phyloP scores from a whole-genome alignment of 2,797 vertebrate genomes.

The Adrianichthys oophorus region DNA sequence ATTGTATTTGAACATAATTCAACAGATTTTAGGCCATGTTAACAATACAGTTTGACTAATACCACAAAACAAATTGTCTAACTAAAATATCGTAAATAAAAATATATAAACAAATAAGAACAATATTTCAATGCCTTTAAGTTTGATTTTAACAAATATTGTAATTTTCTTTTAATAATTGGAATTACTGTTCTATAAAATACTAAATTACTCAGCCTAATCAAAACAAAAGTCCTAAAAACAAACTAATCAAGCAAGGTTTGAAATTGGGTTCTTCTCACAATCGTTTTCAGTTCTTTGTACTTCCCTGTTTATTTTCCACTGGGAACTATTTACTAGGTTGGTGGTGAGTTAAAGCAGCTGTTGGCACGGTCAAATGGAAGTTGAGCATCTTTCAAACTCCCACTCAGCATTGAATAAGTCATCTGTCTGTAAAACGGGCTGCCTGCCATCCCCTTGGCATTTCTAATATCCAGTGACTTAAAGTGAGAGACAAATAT shows the following conservation, averaged over 20 bases:
- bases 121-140: too few species aligned
- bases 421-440: background rate
- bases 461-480: slow-evolving; percentile 50
- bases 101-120: too few species aligned
- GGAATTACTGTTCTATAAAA: too few species aligned
- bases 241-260: too few species aligned
- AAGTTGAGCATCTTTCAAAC: background rate
- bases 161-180: too few species aligned
- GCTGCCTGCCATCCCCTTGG: slow-evolving; percentile 10
- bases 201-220: background rate
- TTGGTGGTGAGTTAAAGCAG: slow-evolving; percentile 2
- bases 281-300: background rate
- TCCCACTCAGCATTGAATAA: background rate
- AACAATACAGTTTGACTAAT: too few species aligned
- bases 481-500: slow-evolving; percentile 58
- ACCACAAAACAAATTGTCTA: too few species aligned
- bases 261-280: background rate
- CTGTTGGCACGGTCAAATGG: background rate
- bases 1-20: too few species aligned
- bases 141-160: too few species aligned
- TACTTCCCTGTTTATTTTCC: background rate
- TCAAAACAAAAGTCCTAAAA: background rate
- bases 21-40: too few species aligned
- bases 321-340: background rate
- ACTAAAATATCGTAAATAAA: too few species aligned